Base-by-base conservation (phyloP, 2,888 invertebrate genomes). In the Magallana nippona region DNA sequence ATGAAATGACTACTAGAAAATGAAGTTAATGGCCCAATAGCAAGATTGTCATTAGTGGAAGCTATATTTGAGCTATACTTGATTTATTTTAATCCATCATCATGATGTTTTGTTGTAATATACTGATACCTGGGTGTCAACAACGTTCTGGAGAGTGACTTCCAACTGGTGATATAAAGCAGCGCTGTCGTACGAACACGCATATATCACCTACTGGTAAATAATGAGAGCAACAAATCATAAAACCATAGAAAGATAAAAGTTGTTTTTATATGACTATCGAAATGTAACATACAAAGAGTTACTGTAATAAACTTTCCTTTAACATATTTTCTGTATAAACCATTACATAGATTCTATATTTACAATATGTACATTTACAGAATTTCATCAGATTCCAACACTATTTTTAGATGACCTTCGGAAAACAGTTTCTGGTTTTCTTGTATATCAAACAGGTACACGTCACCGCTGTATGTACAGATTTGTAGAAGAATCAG, bases 91-190 rank as follows among this genome's bases (percentile, higher is more conserved):
- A 5, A 19, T 56, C 27, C 27, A 8, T n/a, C 10, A 0, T 55
- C 2, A 22, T 19, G 1, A 10, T 71, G 22, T 44, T 44, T 27
- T 10, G 10, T 17, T 62, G 22, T 62, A 5, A 11, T 32, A 62
- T 60, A 22, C 10, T 10, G 22, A 62, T 82, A 87, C 88, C 86
- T 88, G 88, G 19, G 88, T 88, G 62, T 88, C 88, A 58, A 88
- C 87, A 8, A 88, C 87, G 60, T 86, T 87, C 55, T 85, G 32
- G 3, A 88, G 81, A 11, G 56, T 57, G 10, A 88, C 80, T n/a
- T 63, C 62, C 56, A 87, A 88, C 62, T 88, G 88, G 56, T 83
- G 77, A 62, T 77, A 84, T 10, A 88, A 79, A 2, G 88, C 88
- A 11, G 88, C 87, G 82, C 86, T 88, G 27, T 87, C 88, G 2